A percentile compares a stretch with the other conserved stretches of the same genome.
These are phyloP conservation scores for roundworm (Caenorhabditis elegans) DNA, from an alignment of 1,140 invertebrate species.

Conservation along the genomic window DNA sequence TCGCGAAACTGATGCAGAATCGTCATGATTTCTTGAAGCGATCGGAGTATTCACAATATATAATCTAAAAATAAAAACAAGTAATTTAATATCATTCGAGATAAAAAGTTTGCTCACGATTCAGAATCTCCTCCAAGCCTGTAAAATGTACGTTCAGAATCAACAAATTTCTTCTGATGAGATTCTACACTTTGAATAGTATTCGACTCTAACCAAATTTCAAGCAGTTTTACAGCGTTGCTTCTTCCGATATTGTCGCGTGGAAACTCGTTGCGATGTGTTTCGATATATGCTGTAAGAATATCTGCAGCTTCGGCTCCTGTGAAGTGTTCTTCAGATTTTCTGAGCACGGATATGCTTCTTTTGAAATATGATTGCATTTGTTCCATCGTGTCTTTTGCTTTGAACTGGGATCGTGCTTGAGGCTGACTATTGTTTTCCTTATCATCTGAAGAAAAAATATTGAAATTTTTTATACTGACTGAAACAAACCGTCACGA, in stretches of 20 bases:
- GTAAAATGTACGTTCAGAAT: not conserved
- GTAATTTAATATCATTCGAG: not conserved
- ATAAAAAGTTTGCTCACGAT: not conserved
- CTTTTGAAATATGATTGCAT: conserved; percentile 3
- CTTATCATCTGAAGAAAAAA: not conserved
- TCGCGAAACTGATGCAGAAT: not conserved
- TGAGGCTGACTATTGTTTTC: not conserved
- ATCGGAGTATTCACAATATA: not conserved
- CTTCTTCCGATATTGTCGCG: not conserved
- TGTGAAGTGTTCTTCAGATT: not conserved
- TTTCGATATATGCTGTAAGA: not conserved
- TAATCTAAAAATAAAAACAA: not conserved
- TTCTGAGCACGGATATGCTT: not conserved
- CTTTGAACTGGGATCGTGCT: not conserved
- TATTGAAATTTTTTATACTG: not conserved
- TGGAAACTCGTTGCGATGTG: not conserved
- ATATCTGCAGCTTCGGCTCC: not conserved
- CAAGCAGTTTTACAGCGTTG: conserved; percentile 1
- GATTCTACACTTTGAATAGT: not conserved
- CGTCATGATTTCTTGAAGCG: not conserved
- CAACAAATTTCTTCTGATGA: not conserved
- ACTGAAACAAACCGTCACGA: not conserved
- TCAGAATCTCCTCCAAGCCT: not conserved
- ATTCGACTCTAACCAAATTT: not conserved
- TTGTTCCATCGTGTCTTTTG: not conserved